Base-by-base conservation (phyloP, 2,888 invertebrate genomes). In the Ophioninae sp. region DNA sequence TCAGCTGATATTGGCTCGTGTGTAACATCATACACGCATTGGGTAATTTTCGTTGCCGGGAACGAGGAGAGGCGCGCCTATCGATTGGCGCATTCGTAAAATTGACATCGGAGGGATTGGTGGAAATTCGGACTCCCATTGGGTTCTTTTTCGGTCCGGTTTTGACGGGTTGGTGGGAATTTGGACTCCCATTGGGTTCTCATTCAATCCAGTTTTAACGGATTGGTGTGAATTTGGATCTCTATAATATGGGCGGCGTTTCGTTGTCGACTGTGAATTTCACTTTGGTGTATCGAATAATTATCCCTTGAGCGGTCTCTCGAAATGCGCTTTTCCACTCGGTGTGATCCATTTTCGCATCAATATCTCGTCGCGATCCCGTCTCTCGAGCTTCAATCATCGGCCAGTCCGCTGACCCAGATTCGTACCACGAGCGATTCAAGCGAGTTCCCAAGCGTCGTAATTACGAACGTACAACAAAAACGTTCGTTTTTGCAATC, bases 1-100 rank as follows among this genome's bases (percentile, higher is more conserved):
- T 41, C n/a, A 65, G 50, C 39, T 73, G 1, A 37, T 30, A 50
- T 59, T 13, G 59, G 59, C 20, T 65, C 39, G 13, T 50, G 50
- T 50, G 7, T 56, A 41, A 67, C 21, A 68, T 68, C 68, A 50
- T 17, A 21, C 50, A 37, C 74, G 44, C 61, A 50, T 78, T 30
- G n/a, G 37, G 30, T 37, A 6, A 39, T 64, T 64, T 64, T 6
- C 39, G 37, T 30, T 17, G 30, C 30, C 62, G 21, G 30, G 17
- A 50, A 13, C 50, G 17, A 13, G 17, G 13, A 17, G 50, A 50
- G 17, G 6, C 17, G 13, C 61, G 41, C 39, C 30, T 23, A 64
- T 39, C 56, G 13, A 79, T 41, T 72, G 50, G 41, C 65, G 65
- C 57, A 50, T 69, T 62, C n/a, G 56, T 37, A 62, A n/a, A 56